Evolutionary conservation across 1,140 invertebrate species (phyloP), one percentile per base, ranked within the genome.

Genomic region (Geopemphigus sp.): DNA sequence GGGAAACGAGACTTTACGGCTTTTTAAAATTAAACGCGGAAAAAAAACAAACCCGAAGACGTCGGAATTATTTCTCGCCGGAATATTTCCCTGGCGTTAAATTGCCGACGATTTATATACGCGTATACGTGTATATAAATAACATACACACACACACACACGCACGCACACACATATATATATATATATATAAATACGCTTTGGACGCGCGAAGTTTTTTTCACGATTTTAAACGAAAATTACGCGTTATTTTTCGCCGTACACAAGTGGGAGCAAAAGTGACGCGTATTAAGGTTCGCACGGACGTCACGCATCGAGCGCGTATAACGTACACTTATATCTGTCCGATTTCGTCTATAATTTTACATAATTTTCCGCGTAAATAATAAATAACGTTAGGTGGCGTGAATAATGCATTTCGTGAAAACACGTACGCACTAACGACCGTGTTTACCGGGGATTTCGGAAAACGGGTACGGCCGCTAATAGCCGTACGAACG

Each of bases 401-500:
- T 68, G 24, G 39, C 39, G 64, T 68, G 24, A 68, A 68, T 68
- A 68, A 68, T 68, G 64, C 45, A 68, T 68, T 45, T 24, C 0
- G 19, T 3, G n/a, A 64, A 66, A 22, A 45, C 39, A 66, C n/a
- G n/a, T n/a, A n/a, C n/a, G n/a, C n/a, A 64, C 39, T 45, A 39
- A 45, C 17, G 5, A 0, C 39, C 11, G 1, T 24, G 8, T 39
- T 4, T 39, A 39, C 32, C 32, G 32, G 32, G 19, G 3, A 29
- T 61, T 61, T 61, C 26, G 5, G 24, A 61, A 61, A 29, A 61
- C 26, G 14, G 24, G 26, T 14, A 26, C 26, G n/a, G n/a, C n/a
- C n/a, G n/a, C n/a, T n/a, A n/a, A n/a, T n/a, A n/a, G n/a, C n/a
- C n/a, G n/a, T n/a, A n/a, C n/a, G n/a, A n/a, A n/a, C n/a, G n/a